Base-by-base conservation (phyloP, 1,140 invertebrate genomes). In the Cepaea nemoralis region DNA sequence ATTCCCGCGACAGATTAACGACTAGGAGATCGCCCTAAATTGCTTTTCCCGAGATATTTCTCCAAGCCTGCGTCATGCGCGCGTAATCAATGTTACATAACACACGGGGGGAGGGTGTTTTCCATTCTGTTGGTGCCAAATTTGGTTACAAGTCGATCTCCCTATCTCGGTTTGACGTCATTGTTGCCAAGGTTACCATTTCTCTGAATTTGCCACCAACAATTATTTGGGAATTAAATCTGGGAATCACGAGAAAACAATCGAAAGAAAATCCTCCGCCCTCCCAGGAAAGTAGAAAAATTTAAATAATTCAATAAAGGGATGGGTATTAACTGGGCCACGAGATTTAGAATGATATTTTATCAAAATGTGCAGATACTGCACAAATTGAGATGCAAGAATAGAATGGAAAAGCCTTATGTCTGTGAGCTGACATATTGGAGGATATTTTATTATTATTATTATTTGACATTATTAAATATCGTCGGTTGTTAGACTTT, bases 1-100 rank as follows among this genome's bases (percentile, higher is more conserved):
- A 63, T 63, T 63, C n/a, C 59, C 59, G 59, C 59, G 59, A 63
- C 59, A 63, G 59, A 63, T 63, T 63, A 63, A 63, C 59, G 22
- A 55, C 59, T 63, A 16, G 59, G 27, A 63, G 59, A 63, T 63
- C 10, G 59, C 59, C 59, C 59, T 63, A 63, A 63, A 63, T 63
- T 63, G 59, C 59, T 63, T 48, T 63, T 6, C 59, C n/a, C 5
- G 59, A 63, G 27, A 14, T 63, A 63, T 63, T 63, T 63, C 59
- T 31, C 59, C 5, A 31, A 31, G 59, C 27, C 16, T 63, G 59
- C 59, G 59, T 63, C 59, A 63, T 63, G 2, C 33, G 33, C n/a
- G 12, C n/a, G 59, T 63, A 63, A 63, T 63, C 59, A 63, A 63
- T 63, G 59, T 63, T 63, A 63, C 27, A 27, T n/a, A n/a, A 6